These are phyloP conservation scores for Digitonthophagus gazella DNA, from an alignment of 2,888 invertebrate species.

Conservation along the genomic window DNA sequence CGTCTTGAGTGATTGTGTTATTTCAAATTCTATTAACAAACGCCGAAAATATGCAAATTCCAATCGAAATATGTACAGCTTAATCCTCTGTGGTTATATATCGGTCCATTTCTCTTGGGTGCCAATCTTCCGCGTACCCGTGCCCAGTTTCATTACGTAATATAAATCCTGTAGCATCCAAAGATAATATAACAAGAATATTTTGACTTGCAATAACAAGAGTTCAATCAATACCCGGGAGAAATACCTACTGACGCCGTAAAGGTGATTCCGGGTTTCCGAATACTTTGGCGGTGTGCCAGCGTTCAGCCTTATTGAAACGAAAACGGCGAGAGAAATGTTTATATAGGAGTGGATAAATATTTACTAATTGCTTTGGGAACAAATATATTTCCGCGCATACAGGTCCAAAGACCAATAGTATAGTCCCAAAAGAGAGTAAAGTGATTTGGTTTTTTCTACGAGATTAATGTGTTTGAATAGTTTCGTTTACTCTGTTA, in stretches of 20 bases:
- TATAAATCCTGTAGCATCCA: background rate
- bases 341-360: conserved; percentile 3
- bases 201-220: conserved; percentile 16
- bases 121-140: background rate
- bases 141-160: background rate
- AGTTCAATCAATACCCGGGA: conserved; percentile 16
- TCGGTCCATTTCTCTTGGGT: background rate
- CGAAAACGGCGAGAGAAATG: background rate
- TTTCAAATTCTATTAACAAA: background rate
- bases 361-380: conserved; percentile 12
- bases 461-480: background rate
- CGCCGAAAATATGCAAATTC: background rate
- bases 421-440: background rate
- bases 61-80: background rate
- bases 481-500: background rate
- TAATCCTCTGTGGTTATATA: background rate
- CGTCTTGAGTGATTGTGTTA: background rate
- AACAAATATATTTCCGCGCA: background rate
- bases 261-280: conserved; percentile 12
- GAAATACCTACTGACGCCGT: conserved; percentile 8
- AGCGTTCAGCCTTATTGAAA: conserved; percentile 6
- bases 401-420: background rate
- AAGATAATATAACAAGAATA: background rate
- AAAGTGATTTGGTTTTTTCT: background rate
- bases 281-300: background rate